Conservation (phyloP, 2,113 vertebrate species). For the Onychostoma macrolepis region DNA sequence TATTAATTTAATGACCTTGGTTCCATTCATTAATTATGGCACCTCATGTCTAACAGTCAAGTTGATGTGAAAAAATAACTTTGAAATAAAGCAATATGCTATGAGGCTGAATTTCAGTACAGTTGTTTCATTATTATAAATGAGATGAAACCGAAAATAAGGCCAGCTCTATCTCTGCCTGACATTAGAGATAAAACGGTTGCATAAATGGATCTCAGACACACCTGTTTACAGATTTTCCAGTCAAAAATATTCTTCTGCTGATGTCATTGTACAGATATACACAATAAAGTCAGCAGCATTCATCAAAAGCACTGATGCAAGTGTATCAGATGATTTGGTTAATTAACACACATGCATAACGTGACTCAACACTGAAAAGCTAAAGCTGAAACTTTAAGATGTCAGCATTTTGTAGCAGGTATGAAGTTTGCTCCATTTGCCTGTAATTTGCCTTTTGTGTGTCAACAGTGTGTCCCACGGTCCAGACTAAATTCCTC, state of each 20-base stretch:
- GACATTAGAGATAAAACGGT: not conserved
- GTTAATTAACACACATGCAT: not conserved
- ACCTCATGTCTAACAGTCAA: not conserved
- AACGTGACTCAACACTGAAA: not conserved
- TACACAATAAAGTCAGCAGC: not conserved
- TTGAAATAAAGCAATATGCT: not conserved
- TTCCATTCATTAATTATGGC: not conserved
- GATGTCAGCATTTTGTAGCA: not conserved
- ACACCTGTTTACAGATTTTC: not conserved
- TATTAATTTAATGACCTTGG: not conserved
- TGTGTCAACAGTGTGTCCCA: not conserved
- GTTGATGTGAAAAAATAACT: not conserved
- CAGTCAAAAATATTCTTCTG: not conserved
- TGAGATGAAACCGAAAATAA: not conserved
- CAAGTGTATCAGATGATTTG: not conserved
- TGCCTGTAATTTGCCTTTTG: not conserved
- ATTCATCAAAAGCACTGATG: not conserved
- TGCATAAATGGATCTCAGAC: not conserved
- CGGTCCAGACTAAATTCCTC: not conserved
- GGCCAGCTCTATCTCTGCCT: not conserved
- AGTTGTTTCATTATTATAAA: not conserved
- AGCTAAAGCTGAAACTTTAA: not conserved
- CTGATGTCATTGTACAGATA: not conserved
- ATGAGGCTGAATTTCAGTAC: not conserved
- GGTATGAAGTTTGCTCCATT: not conserved